These are phyloP conservation scores for Lordiphosa mommai DNA, from an alignment of 1,140 invertebrate genomes.

Conservation along the genomic window DNA sequence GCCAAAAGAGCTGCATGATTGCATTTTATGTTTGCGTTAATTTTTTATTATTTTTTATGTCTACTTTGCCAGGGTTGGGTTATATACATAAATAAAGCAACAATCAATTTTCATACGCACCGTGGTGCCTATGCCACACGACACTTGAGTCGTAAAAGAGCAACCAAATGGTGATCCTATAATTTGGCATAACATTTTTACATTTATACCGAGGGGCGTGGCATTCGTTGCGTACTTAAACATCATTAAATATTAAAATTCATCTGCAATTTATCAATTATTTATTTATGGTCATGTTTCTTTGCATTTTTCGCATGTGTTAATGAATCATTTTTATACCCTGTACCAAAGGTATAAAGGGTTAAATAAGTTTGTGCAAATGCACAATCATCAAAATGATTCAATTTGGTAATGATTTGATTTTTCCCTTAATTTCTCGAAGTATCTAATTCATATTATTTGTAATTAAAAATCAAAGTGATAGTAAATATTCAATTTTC, in stretches of 20 bases:
- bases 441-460: too few relatives aligned
- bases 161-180: conserved; percentile 66
- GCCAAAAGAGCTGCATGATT: conserved; percentile 58
- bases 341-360: conserved; percentile 11
- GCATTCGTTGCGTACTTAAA: conserved; percentile 50
- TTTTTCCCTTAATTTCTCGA: too few relatives aligned
- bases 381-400: too few relatives aligned
- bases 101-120: conserved; percentile 76
- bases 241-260: conserved; percentile 78
- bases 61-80: conserved; percentile 56
- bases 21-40: conserved; percentile 75
- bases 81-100: conserved; percentile 63
- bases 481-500: too few relatives aligned
- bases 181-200: conserved; percentile 76
- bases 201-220: conserved; percentile 15
- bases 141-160: conserved; percentile 57
- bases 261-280: conserved; percentile 78
- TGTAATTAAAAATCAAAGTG: too few relatives aligned
- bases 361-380: neutral
- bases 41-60: conserved; percentile 78
- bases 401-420: too few relatives aligned
- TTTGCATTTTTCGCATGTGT: conserved; percentile 72
- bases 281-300: conserved; percentile 73
- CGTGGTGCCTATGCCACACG: conserved; percentile 41
- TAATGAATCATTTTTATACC: conserved; percentile 73